These are phyloP conservation scores for Rhinella marina DNA, from an alignment of 2,797 vertebrate species.

Conservation along the genomic window DNA sequence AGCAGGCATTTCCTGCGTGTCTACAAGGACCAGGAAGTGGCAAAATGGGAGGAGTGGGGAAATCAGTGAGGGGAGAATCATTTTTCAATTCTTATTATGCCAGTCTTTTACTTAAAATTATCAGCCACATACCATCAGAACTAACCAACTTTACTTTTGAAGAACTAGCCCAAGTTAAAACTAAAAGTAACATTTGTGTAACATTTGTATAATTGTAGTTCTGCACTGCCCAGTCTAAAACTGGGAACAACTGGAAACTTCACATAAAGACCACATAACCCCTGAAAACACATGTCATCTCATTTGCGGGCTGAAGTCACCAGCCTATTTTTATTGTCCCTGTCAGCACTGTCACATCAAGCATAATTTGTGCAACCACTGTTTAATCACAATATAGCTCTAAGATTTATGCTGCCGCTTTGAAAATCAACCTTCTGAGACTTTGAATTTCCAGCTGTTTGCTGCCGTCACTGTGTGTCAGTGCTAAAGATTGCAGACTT, in stretches of 20 bases:
- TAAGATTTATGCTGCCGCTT: not conserved
- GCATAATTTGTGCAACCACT: conserved; percentile 1
- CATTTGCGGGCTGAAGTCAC: not conserved
- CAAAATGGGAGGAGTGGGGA: too few species aligned
- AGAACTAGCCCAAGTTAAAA: too few species aligned
- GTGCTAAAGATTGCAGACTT: conserved; percentile 2
- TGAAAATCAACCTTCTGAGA: conserved; percentile 19
- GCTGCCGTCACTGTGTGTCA: not conserved
- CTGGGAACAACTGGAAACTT: not conserved
- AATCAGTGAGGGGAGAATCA: too few species aligned
- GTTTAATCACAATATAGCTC: conserved; percentile 5
- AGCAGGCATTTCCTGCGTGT: too few species aligned
- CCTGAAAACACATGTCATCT: not conserved
- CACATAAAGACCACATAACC: not conserved
- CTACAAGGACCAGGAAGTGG: too few species aligned
- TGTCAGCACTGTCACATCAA: not conserved
- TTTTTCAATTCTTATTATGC: too few species aligned
- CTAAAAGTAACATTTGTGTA: too few species aligned
- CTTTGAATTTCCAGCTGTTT: conserved; percentile 22
- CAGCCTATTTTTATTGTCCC: conserved; percentile 4
- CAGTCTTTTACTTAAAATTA: too few species aligned
- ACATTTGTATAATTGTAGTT: not conserved
- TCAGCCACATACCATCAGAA: too few species aligned
- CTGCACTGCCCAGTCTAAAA: not conserved
- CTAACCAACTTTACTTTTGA: too few species aligned